Percentiles rank a stretch among this genome's conserved stretches.
Conservation (phyloP, 1,140 invertebrate species). For the Pachypeltis micranthus region DNA sequence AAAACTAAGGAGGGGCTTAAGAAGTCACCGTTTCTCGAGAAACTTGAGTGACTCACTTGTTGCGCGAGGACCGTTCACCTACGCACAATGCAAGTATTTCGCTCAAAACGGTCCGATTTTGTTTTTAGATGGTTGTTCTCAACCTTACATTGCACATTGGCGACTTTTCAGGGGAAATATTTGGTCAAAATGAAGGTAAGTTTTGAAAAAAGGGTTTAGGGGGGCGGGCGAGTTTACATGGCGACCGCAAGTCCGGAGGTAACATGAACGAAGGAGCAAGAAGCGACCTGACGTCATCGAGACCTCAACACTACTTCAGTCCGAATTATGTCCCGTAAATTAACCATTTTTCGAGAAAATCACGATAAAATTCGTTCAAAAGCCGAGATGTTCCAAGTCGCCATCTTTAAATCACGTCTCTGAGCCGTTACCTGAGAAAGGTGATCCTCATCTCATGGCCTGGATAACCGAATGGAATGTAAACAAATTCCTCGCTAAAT, state of each 20-base stretch:
- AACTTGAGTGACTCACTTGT: no score
- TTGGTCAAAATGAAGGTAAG: neutral
- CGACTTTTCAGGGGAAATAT: no score
- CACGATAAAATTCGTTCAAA: neutral
- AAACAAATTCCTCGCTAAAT: constrained; percentile 1
- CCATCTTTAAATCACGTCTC: constrained; percentile 19
- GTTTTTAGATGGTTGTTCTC: no score
- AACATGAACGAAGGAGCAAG: neutral
- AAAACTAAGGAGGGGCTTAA: no score
- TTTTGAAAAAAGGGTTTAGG: neutral
- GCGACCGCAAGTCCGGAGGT: neutral
- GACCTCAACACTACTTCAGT: no score
- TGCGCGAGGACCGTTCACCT: no score
- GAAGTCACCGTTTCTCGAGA: no score
- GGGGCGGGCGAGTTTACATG: neutral
- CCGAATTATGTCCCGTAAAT: no score
- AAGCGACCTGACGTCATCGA: neutral
- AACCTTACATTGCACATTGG: no score
- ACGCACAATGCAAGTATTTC: no score
- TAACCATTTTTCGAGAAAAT: no score
- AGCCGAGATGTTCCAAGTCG: neutral
- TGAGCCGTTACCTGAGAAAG: constrained; percentile 17
- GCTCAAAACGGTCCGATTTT: no score
- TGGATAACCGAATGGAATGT: neutral
- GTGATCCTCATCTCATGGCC: constrained; percentile 16